A percentile compares a stretch with the other conserved stretches of the same genome.
phyloP scores from a whole-genome alignment of 1,140 invertebrate genomes.

The Drosophila gunungcola region DNA sequence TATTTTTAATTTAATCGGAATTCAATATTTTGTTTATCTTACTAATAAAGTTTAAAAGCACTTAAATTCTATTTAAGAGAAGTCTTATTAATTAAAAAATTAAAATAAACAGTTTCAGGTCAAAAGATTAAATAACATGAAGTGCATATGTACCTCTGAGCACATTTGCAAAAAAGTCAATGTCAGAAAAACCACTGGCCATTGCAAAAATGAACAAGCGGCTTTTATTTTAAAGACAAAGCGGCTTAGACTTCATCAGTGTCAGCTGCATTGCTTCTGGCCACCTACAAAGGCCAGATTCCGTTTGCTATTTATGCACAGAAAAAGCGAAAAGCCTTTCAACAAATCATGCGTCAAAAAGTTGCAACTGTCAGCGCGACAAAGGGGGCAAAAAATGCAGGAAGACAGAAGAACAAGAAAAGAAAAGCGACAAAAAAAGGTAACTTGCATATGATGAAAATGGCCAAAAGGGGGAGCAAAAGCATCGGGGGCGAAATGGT shows the following conservation, averaged over 20 bases:
- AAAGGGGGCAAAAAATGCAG: conserved; percentile 50
- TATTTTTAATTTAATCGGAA: too few species aligned
- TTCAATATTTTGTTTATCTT: too few species aligned
- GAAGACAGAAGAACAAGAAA: conserved; percentile 47
- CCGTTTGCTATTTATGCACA: conserved; percentile 56
- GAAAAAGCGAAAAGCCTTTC: conserved; percentile 72
- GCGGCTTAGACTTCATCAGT: conserved; percentile 33
- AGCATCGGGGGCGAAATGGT: conserved; percentile 36
- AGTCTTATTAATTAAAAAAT: neutral
- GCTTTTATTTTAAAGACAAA: conserved; percentile 23
- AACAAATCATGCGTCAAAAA: conserved; percentile 82
- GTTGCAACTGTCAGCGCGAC: conserved; percentile 75
- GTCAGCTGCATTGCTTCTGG: conserved; percentile 32
- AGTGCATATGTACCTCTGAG: neutral
- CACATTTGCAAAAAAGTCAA: conserved; percentile 12
- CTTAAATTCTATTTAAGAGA: neutral
- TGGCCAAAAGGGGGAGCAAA: conserved; percentile 1
- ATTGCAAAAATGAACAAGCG: conserved; percentile 17
- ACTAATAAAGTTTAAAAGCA: too few species aligned
- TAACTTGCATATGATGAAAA: conserved; percentile 63
- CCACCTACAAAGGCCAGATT: conserved; percentile 61
- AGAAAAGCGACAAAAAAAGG: conserved; percentile 22
- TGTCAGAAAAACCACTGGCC: conserved; percentile 14
- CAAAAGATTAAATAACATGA: neutral
- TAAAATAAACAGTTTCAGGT: too few species aligned